A percentile compares a stretch with the other conserved stretches of the same genome.
Evolutionary conservation across 30 jellyfish, hydroid and myxozoan species (phyloP).

Genomic region (Morbakka virulenta): DNA sequence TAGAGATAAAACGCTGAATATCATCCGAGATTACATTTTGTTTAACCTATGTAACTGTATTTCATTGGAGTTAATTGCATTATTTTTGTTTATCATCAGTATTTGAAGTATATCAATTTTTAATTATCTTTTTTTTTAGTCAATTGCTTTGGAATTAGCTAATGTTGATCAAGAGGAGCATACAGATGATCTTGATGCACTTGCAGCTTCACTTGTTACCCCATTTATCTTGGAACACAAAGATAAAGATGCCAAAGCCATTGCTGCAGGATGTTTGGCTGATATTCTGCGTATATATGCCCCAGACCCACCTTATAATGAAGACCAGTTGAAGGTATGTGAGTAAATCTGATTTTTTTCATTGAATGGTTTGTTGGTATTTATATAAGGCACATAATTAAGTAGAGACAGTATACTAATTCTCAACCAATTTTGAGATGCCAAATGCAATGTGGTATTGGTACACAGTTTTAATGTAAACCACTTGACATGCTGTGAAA

Average conservation of each 20-base stretch:
- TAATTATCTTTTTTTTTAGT: slow-evolving; percentile 19
- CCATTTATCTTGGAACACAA: slow-evolving; percentile 61
- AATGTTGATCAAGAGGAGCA: slow-evolving; percentile 89
- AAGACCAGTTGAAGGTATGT: slow-evolving; percentile 89
- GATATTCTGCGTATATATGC: slow-evolving; percentile 85
- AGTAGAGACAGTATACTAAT: not conserved
- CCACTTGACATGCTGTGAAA: no score
- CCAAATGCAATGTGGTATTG: no score
- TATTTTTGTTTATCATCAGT: not conserved
- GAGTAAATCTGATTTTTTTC: no score
- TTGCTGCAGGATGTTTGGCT: slow-evolving; percentile 89
- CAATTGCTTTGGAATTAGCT: slow-evolving; percentile 64
- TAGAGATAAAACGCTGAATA: no score
- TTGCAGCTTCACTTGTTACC: slow-evolving; percentile 82
- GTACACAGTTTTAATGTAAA: no score
- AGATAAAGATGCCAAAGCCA: slow-evolving; percentile 77
- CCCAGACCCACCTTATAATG: slow-evolving; percentile 95
- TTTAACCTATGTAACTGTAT: not conserved
- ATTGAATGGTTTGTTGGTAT: no score
- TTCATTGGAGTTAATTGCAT: not conserved
- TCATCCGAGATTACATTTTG: no score
- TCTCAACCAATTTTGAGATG: not conserved
- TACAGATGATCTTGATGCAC: slow-evolving; percentile 50
- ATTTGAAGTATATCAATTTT: no score
- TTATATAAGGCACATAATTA: not conserved